phyloP scores from a whole-genome alignment of 2,888 invertebrate genomes.

The Pseudococcus viburni region DNA sequence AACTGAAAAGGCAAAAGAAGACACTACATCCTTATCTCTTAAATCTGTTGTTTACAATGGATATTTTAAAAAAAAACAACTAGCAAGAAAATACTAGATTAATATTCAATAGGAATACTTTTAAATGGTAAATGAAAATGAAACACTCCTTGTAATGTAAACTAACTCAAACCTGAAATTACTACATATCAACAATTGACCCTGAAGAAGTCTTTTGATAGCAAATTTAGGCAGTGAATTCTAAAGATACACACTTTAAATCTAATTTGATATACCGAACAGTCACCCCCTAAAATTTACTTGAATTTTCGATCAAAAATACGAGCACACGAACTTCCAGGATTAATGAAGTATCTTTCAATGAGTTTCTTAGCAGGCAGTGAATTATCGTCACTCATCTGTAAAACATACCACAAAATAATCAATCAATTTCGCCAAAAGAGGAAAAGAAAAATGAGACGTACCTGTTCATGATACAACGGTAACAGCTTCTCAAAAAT shows the following conservation, averaged over 20 bases:
- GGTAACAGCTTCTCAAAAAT: conserved; percentile 64
- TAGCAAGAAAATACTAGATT: neutral
- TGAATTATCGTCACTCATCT: conserved; percentile 54
- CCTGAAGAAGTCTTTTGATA: conserved; percentile 24
- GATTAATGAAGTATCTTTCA: conserved; percentile 56
- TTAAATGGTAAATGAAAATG: neutral
- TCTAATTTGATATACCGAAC: conserved; percentile 18
- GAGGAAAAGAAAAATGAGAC: neutral
- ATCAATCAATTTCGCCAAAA: neutral
- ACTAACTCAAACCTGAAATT: conserved; percentile 4
- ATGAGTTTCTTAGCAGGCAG: conserved; percentile 13
- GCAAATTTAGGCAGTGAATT: conserved; percentile 56
- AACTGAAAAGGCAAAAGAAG: neutral
- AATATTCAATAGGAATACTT: conserved; percentile 21
- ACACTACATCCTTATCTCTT: neutral
- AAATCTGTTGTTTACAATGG: neutral
- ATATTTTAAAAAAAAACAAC: neutral
- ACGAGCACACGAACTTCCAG: conserved; percentile 37
- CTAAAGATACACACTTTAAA: neutral
- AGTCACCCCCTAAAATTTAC: neutral
- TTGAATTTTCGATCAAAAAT: conserved; percentile 59
- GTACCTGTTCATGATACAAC: conserved; percentile 60
- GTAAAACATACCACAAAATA: neutral
- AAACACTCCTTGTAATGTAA: neutral
- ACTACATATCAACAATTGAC: conserved; percentile 37